Evolutionary conservation across 2,113 vertebrate species (phyloP).

Genomic region (Myrmecobius fasciatus): DNA sequence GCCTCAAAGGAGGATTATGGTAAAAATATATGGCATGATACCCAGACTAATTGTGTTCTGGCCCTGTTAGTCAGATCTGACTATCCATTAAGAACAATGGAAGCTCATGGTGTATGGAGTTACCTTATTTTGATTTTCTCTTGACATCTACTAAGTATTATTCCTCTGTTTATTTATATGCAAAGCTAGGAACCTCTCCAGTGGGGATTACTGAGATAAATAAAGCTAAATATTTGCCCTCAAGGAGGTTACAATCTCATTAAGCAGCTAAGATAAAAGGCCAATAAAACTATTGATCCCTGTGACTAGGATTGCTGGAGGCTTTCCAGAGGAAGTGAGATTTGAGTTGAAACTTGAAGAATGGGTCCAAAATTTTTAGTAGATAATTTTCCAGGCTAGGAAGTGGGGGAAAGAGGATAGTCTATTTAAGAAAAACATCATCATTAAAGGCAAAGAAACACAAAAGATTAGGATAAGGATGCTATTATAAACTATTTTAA

Average conservation of each 20-base stretch:
- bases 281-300: not conserved
- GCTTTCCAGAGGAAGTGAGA: not conserved
- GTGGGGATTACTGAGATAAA: not conserved
- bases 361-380: not conserved
- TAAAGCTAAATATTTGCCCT: not conserved
- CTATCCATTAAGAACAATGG: not conserved
- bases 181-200: not conserved
- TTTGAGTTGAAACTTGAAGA: not conserved
- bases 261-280: not conserved
- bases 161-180: not conserved
- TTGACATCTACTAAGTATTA: not conserved
- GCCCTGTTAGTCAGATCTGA: not conserved
- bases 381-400: not conserved
- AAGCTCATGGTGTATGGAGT: not conserved
- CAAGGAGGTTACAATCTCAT: not conserved
- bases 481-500: not conserved
- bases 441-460: not conserved
- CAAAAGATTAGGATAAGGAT: not conserved
- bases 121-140: not conserved
- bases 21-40: constrained; percentile 20
- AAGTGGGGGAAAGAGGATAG: too few relatives aligned
- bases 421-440: not conserved
- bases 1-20: constrained; percentile 56
- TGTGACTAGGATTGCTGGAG: not conserved
- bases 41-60: constrained; percentile 7